phyloP scores from a whole-genome alignment of 1,140 invertebrate genomes.

The Procambarus clarkii region DNA sequence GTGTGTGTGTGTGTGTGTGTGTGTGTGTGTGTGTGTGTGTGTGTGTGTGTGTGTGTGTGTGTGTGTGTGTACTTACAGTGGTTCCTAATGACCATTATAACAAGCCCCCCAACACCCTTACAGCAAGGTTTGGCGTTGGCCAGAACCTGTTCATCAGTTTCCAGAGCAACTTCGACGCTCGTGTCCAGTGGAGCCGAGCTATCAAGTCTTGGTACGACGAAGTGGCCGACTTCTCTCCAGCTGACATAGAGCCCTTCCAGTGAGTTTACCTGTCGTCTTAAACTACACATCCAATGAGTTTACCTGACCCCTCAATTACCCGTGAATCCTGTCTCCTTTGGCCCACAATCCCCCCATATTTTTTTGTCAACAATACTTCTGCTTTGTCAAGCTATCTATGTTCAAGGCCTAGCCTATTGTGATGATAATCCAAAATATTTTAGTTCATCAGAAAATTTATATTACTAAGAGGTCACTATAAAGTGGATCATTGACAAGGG shows the following conservation, averaged over 20 bases:
- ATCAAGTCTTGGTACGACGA: conserved; percentile 73
- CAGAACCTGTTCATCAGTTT: conserved; percentile 73
- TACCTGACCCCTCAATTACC: too few species aligned
- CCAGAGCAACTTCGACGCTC: conserved; percentile 58
- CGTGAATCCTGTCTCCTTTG: too few species aligned
- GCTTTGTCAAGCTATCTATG: too few species aligned
- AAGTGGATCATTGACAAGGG: too few species aligned
- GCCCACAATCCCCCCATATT: too few species aligned
- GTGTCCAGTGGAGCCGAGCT: conserved; percentile 70
- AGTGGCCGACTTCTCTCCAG: conserved; percentile 68
- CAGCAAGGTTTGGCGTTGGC: conserved; percentile 73
- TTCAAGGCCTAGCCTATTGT: too few species aligned
- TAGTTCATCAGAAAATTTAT: too few species aligned
- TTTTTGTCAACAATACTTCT: too few species aligned
- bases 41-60: too few species aligned
- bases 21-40: background rate
- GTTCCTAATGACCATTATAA: background rate
- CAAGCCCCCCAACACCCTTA: background rate
- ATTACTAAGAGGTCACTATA: too few species aligned
- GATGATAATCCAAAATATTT: too few species aligned
- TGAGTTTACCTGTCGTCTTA: conserved; percentile 50
- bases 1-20: background rate
- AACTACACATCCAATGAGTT: too few species aligned
- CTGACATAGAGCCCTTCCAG: conserved; percentile 67
- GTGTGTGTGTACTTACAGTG: background rate